Evolutionary conservation across 2,113 vertebrate genomes (phyloP).

Genomic region (Rhizomys pruinosus): DNA sequence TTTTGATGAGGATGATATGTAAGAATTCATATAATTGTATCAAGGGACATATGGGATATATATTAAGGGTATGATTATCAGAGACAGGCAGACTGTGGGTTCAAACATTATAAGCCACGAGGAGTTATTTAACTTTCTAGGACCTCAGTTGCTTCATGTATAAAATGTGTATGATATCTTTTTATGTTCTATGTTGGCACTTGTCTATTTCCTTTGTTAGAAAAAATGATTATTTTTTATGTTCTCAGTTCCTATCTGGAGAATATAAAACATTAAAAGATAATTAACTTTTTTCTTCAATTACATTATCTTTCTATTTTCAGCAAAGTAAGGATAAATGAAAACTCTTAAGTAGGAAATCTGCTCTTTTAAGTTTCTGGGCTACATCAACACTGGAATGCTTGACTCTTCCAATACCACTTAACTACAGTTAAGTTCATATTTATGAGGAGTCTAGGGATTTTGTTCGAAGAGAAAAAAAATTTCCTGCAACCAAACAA

Average conservation of each 20-base stretch:
- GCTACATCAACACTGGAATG: slow-evolving; percentile 33
- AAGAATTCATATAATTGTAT: background rate
- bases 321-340: slow-evolving; percentile 16
- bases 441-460: slow-evolving; percentile 59
- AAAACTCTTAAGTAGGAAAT: slow-evolving; percentile 49
- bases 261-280: slow-evolving; percentile 50
- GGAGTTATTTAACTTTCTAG: slow-evolving; percentile 15
- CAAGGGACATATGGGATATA: background rate
- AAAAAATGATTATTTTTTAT: slow-evolving; percentile 57
- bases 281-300: slow-evolving; percentile 25
- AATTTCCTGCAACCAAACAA: slow-evolving; percentile 67
- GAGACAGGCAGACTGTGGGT: background rate
- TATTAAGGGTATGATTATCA: slow-evolving; percentile 25
- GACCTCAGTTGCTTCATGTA: slow-evolving; percentile 18
- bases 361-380: slow-evolving; percentile 59
- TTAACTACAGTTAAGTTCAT: slow-evolving; percentile 43
- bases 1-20: background rate
- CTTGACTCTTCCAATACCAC: slow-evolving; percentile 39
- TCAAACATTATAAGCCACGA: background rate
- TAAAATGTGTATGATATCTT: slow-evolving; percentile 25
- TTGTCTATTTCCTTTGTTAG: slow-evolving; percentile 48
- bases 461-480: slow-evolving; percentile 41
- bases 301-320: slow-evolving; percentile 53
- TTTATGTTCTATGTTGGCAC: background rate
- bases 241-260: slow-evolving; percentile 20